These are phyloP conservation scores for Theodoxus fluviatilis DNA, from an alignment of 2,888 invertebrate species.

Conservation along the genomic window DNA sequence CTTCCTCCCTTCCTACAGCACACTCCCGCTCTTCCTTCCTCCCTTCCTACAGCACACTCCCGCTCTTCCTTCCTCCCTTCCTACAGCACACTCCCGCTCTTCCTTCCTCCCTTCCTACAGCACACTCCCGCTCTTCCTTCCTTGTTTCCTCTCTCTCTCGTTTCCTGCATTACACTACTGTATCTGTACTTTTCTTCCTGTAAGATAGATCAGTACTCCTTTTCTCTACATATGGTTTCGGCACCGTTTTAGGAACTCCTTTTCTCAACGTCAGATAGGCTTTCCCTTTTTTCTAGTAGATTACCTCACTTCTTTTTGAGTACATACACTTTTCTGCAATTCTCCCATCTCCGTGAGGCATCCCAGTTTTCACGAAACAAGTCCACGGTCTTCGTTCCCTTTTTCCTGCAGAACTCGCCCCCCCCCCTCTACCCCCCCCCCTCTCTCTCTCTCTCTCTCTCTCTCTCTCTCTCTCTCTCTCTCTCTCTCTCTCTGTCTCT, in stretches of 20 bases:
- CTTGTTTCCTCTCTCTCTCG: not conserved
- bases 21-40: not conserved
- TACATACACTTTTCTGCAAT: too few relatives aligned
- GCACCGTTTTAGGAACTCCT: too few relatives aligned
- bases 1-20: not conserved
- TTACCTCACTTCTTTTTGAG: too few relatives aligned
- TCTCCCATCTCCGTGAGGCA: too few relatives aligned
- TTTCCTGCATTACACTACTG: too few relatives aligned
- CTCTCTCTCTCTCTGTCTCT: not conserved
- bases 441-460: not conserved
- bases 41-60: slow-evolving; percentile 20
- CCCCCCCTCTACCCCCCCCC: not conserved
- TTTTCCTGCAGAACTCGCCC: not conserved
- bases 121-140: not conserved
- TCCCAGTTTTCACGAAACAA: too few relatives aligned
- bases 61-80: not conserved
- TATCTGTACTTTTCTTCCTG: too few relatives aligned
- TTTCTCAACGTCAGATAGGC: too few relatives aligned
- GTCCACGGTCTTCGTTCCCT: not conserved
- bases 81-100: not conserved
- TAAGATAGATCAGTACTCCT: too few relatives aligned
- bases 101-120: not conserved
- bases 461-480: not conserved
- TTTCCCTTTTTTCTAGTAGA: too few relatives aligned
- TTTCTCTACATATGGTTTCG: too few relatives aligned